Evolutionary conservation across 2,888 invertebrate genomes (phyloP), one percentile per base, ranked within the genome.

Genomic region (Acanthococcus lagerstroemiae): DNA sequence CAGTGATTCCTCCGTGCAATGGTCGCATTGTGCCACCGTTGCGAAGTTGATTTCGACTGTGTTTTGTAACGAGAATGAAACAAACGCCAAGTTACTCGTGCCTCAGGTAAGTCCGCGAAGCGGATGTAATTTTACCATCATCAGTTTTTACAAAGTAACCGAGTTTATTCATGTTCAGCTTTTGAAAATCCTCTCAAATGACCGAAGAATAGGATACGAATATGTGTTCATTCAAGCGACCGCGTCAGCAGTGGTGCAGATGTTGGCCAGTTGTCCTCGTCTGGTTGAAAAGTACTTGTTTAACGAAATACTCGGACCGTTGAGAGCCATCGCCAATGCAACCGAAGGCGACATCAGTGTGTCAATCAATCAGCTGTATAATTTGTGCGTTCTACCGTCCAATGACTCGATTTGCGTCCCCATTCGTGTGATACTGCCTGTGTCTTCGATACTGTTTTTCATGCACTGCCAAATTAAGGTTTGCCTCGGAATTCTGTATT

Each of bases 21-120:
- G 87, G 87, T 79, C 81, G 72, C 83, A 82, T 74, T 79, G 85
- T 71, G 83, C 86, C 67, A 79, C 83, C 71, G 80, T 87, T 67
- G 82, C 83, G 56, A 83, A 81, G 76, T 78, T 90, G 66, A 79
- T 87, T 67, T 78, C 79, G 27, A 80, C 78, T 70, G 80, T 61
- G 69, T 70, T 30, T 72, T 79, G 69, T 74, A 78, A 30, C 74
- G 75, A 45, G 77, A 80, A 61, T 85, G 84, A 74, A 76, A 37
- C 12, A 37, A 37, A 37, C 12, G n/a, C 82, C 56, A 67, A 73
- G 56, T 72, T 74, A 44, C 70, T 78, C 66, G 76, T 75, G 65
- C 69, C 74, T 48, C 78, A 79, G 74, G 77, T 78, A 71, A 15
- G 19, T 50, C 9, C n/a, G n/a, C n/a, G n/a, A n/a, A n/a, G n/a